Percentiles rank a stretch among this genome's conserved stretches.
phyloP scores from a whole-genome alignment of 1,140 invertebrate species.

The Sarcophaga peregrina region DNA sequence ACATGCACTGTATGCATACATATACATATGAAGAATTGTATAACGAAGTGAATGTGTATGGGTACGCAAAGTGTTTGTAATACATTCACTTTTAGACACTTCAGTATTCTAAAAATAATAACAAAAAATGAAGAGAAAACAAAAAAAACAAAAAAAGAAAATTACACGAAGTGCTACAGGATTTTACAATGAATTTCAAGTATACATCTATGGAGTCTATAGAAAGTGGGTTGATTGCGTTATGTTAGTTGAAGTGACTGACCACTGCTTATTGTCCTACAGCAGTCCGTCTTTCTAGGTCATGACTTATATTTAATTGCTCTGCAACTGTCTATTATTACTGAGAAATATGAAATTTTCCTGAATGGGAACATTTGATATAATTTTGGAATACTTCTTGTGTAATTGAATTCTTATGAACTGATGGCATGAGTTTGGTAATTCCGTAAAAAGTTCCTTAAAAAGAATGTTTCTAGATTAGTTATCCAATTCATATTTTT shows the following conservation, averaged over 20 bases:
- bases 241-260: not conserved
- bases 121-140: conserved; percentile 48
- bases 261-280: not conserved
- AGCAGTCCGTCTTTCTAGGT: too few relatives aligned
- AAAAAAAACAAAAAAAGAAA: not conserved
- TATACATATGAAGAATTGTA: not conserved
- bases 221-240: not conserved
- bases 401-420: too few relatives aligned
- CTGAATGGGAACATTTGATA: too few relatives aligned
- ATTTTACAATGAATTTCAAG: conserved; percentile 2
- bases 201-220: not conserved
- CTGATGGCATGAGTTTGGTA: too few relatives aligned
- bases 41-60: conserved; percentile 1
- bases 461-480: too few relatives aligned
- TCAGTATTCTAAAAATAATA: conserved; percentile 39
- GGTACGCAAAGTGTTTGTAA: conserved; percentile 51
- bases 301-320: too few relatives aligned
- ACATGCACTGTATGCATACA: not conserved
- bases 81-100: conserved; percentile 36
- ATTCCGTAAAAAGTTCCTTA: too few relatives aligned
- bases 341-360: too few relatives aligned
- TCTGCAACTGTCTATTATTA: too few relatives aligned
- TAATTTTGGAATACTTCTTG: too few relatives aligned
- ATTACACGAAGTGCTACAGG: not conserved
- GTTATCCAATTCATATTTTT: too few relatives aligned